Conservation (phyloP, 2,113 vertebrate genomes). For the Xyliphius kryptos region DNA sequence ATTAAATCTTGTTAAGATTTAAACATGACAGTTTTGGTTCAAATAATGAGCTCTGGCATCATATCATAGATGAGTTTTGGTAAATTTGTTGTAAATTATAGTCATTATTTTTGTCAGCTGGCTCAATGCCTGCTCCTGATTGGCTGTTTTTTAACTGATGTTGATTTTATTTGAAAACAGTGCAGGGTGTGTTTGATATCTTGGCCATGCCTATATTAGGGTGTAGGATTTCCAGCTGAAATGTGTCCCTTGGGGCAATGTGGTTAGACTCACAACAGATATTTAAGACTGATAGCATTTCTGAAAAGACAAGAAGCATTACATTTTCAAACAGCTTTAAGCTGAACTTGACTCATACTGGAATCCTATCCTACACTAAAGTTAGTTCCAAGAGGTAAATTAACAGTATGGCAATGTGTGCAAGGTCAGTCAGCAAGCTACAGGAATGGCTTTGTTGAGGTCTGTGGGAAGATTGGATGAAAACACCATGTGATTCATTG, state of each 20-base stretch:
- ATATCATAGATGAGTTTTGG: background rate
- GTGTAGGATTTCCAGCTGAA: background rate
- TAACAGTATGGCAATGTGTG: too few species aligned
- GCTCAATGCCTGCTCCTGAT: slow-evolving; percentile 40
- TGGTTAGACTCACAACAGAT: too few species aligned
- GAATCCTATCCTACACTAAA: slow-evolving; percentile 8
- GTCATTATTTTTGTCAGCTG: slow-evolving; percentile 50
- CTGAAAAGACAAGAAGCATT: background rate
- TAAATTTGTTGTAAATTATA: slow-evolving; percentile 38
- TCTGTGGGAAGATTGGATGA: background rate
- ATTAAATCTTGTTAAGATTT: too few species aligned
- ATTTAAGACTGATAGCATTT: slow-evolving; percentile 4
- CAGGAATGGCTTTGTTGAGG: background rate
- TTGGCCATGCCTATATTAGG: background rate
- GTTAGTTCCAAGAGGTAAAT: too few species aligned
- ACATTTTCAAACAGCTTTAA: background rate
- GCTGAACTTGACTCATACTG: slow-evolving; percentile 1
- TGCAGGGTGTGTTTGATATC: slow-evolving; percentile 35
- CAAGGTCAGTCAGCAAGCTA: too few species aligned
- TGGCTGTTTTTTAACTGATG: slow-evolving; percentile 40
- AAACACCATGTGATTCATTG: background rate
- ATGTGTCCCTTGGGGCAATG: too few species aligned
- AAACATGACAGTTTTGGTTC: slow-evolving; percentile 19
- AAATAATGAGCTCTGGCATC: slow-evolving; percentile 2
- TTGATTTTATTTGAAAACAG: slow-evolving; percentile 47